Conservation (phyloP, 2,888 invertebrate genomes). For the Temnothorax ravouxi region DNA sequence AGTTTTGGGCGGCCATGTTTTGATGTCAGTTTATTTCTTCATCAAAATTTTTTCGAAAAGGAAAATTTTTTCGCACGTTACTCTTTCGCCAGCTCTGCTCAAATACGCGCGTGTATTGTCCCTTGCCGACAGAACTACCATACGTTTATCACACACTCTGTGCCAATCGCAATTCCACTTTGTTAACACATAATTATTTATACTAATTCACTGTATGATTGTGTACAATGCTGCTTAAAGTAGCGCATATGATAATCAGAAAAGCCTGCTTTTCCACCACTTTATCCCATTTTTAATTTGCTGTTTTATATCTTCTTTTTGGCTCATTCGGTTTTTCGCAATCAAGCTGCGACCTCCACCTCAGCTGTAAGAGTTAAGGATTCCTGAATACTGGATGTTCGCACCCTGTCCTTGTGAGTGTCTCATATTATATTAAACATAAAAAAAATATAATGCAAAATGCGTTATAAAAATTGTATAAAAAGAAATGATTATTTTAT, state of each 20-base stretch:
- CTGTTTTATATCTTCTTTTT: slow-evolving; percentile 56
- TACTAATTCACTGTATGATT: slow-evolving; percentile 15
- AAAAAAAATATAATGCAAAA: background rate
- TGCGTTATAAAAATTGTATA: background rate
- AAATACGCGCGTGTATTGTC: slow-evolving; percentile 9
- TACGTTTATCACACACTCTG: slow-evolving; percentile 28
- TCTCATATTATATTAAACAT: slow-evolving; percentile 6
- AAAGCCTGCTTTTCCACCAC: slow-evolving; percentile 21
- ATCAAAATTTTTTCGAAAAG: slow-evolving; percentile 33
- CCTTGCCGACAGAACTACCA: background rate
- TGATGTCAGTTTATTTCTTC: slow-evolving; percentile 62
- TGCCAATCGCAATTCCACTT: slow-evolving; percentile 2
- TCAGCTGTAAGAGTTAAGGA: slow-evolving; percentile 73
- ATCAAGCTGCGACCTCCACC: slow-evolving; percentile 74
- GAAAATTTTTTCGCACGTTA: slow-evolving; percentile 57
- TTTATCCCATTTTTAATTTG: slow-evolving; percentile 35
- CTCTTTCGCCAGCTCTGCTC: slow-evolving; percentile 29
- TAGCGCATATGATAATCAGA: slow-evolving; percentile 26
- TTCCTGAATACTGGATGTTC: slow-evolving; percentile 30
- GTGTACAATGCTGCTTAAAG: slow-evolving; percentile 26
- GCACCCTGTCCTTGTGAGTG: background rate
- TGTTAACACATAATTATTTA: slow-evolving; percentile 31
- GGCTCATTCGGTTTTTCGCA: slow-evolving; percentile 40
- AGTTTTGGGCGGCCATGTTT: slow-evolving; percentile 81
- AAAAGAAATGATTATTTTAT: background rate